Evolutionary conservation across 2,888 invertebrate genomes (phyloP).

Genomic region (Folsomia manolachei): DNA sequence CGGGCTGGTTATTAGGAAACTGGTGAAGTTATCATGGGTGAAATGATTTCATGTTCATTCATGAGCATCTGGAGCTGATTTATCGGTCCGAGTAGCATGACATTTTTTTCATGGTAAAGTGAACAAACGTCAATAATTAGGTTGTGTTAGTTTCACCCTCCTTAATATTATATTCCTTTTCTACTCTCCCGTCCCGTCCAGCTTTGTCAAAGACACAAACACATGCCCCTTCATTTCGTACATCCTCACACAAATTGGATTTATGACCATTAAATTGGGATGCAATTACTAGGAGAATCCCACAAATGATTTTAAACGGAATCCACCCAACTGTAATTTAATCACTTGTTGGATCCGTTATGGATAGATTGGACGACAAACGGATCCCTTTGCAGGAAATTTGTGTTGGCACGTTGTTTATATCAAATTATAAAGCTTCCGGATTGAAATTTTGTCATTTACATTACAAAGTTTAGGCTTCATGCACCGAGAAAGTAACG

Average conservation of each 20-base stretch:
- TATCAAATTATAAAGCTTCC: too few species aligned
- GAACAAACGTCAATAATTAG: constrained; percentile 17
- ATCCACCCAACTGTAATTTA: not conserved
- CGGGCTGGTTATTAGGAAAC: too few species aligned
- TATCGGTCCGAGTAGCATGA: constrained; percentile 1
- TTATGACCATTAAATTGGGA: not conserved
- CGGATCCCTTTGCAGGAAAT: too few species aligned
- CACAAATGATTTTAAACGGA: not conserved
- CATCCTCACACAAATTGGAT: not conserved
- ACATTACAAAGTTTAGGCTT: too few species aligned
- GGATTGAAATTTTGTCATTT: too few species aligned
- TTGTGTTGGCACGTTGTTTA: too few species aligned
- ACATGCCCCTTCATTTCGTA: not conserved
- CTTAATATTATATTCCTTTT: not conserved
- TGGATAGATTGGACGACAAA: too few species aligned
- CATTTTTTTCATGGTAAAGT: constrained; percentile 12
- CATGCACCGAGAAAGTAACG: too few species aligned
- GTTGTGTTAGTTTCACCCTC: not conserved
- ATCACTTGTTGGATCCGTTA: not conserved
- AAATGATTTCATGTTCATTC: constrained; percentile 16
- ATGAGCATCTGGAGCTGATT: constrained; percentile 18
- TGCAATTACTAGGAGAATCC: not conserved
- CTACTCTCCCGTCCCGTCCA: not conserved
- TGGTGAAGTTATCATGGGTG: too few species aligned
- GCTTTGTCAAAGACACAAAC: not conserved